Evolutionary conservation across 1,140 invertebrate genomes (phyloP).

Genomic region (Goniozus legneri): DNA sequence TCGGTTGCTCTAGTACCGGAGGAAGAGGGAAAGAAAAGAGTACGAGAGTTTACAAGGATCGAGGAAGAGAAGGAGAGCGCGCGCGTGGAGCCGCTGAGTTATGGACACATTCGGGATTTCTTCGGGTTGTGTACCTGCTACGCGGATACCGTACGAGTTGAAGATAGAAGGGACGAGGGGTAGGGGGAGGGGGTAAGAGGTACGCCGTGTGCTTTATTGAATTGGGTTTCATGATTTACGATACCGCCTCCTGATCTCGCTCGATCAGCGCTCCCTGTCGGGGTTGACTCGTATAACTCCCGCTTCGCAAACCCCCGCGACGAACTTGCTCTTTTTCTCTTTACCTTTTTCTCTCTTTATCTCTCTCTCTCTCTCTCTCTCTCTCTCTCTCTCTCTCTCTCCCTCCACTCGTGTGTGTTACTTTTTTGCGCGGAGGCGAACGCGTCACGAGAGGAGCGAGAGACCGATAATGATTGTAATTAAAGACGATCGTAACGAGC

Average conservation of each 20-base stretch:
- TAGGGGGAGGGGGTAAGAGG: neutral
- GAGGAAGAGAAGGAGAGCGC: constrained; percentile 9
- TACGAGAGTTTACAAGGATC: too few relatives aligned
- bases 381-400: constrained; percentile 6
- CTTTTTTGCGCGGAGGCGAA: neutral
- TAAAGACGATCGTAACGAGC: too few relatives aligned
- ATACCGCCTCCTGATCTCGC: constrained; percentile 30
- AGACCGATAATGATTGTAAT: too few relatives aligned
- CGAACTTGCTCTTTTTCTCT: neutral
- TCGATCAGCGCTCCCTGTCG: constrained; percentile 30
- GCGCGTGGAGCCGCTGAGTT: constrained; percentile 26
- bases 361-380: constrained; percentile 9
- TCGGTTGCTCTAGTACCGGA: too few relatives aligned
- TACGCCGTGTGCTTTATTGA: constrained; percentile 37
- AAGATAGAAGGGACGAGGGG: too few relatives aligned
- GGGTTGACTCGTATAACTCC: constrained; percentile 22
- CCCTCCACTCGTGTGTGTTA: constrained; percentile 7
- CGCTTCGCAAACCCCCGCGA: neutral
- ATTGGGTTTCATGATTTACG: constrained; percentile 46
- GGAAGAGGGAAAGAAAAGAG: neutral
- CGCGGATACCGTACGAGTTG: too few relatives aligned
- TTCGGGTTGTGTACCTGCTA: constrained; percentile 34
- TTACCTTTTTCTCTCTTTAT: neutral
- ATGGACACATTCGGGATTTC: constrained; percentile 40
- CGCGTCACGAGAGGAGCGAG: too few relatives aligned